phyloP scores from a whole-genome alignment of 2,888 invertebrate species.

The Synergus japonicus region DNA sequence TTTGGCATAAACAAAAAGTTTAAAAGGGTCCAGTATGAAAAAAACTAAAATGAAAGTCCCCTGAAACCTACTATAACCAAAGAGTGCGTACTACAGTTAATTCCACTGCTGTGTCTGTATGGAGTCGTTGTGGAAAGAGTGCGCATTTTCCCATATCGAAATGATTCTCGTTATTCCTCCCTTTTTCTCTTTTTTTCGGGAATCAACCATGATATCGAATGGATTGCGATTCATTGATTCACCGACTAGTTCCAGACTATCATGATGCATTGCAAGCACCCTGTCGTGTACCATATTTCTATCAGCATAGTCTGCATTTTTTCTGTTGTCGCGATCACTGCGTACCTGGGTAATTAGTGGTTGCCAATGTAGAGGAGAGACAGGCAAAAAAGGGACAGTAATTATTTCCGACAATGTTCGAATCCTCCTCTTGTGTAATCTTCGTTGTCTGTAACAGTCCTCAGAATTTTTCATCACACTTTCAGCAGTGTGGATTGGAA shows the following conservation, averaged over 20 bases:
- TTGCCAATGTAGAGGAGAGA: not conserved
- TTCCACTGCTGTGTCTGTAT: conserved; percentile 35
- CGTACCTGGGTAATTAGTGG: conserved; percentile 26
- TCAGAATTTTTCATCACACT: conserved; percentile 21
- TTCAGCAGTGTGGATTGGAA: not conserved
- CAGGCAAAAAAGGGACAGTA: not conserved
- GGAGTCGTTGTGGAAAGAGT: conserved; percentile 42
- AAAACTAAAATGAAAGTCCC: conserved; percentile 36
- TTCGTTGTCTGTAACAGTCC: conserved; percentile 6
- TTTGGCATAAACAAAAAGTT: conserved; percentile 22
- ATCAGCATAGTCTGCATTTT: conserved; percentile 5
- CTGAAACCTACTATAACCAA: conserved; percentile 24
- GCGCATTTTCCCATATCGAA: conserved; percentile 55
- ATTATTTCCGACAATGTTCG: conserved; percentile 34
- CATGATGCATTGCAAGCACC: conserved; percentile 6
- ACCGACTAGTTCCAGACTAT: conserved; percentile 25
- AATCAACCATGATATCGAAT: conserved; percentile 62
- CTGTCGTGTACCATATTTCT: conserved; percentile 13
- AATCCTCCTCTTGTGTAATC: conserved; percentile 26
- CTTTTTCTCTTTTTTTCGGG: conserved; percentile 55
- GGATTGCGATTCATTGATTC: conserved; percentile 58
- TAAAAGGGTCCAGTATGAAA: conserved; percentile 32
- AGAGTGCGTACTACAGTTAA: conserved; percentile 32
- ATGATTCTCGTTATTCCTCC: conserved; percentile 49
- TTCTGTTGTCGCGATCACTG: conserved; percentile 15